Evolutionary conservation across 2,113 vertebrate species (phyloP).

Genomic region (Climacteris rufus): DNA sequence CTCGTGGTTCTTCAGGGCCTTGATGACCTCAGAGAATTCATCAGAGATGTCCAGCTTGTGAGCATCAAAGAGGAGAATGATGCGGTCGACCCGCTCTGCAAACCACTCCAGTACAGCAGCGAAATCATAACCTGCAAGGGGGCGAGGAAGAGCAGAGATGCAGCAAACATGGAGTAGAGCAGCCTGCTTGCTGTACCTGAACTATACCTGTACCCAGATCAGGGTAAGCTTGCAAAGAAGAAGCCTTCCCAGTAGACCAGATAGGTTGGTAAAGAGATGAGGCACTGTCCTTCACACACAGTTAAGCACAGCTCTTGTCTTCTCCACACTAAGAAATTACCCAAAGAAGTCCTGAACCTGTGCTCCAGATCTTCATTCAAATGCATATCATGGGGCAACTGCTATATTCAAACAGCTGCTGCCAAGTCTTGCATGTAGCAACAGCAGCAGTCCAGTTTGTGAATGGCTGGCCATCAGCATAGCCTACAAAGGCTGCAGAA

Average conservation of each 20-base stretch:
- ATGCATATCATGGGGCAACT: background rate
- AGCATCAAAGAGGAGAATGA: constrained; percentile 94
- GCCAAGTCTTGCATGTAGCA: background rate
- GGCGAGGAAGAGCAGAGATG: background rate
- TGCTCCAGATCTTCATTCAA: background rate
- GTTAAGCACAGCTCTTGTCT: background rate
- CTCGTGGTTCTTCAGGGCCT: constrained; percentile 96
- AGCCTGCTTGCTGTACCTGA: background rate
- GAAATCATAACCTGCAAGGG: constrained; percentile 88
- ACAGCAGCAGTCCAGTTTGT: background rate
- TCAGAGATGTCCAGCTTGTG: constrained; percentile 98
- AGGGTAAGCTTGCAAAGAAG: background rate
- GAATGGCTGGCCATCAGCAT: background rate
- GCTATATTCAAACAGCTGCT: background rate
- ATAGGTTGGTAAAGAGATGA: background rate
- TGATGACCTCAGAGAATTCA: constrained; percentile 97
- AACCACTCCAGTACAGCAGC: constrained; percentile 96
- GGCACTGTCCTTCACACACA: background rate
- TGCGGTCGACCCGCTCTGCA: constrained; percentile 92
- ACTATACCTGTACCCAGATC: background rate
- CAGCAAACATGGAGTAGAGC: background rate
- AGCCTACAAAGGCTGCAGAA: background rate
- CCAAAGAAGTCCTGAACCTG: background rate
- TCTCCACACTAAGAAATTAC: background rate
- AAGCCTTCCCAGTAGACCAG: background rate